A percentile compares a stretch with the other conserved stretches of the same genome.
Evolutionary conservation across 2,113 vertebrate species (phyloP).

Genomic region (Barnardius zonarius): DNA sequence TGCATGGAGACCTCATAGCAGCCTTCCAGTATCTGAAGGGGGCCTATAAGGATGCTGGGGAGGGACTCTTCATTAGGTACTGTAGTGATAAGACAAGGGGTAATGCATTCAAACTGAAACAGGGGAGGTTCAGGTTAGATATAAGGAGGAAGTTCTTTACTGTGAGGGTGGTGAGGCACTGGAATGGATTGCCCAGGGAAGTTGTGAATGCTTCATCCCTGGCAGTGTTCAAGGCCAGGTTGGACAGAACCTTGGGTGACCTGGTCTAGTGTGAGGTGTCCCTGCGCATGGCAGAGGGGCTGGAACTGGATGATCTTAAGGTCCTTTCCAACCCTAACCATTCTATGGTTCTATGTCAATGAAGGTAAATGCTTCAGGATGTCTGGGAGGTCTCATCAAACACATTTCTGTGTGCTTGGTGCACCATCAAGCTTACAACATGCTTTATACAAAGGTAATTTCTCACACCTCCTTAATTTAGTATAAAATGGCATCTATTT

Average conservation of each 20-base stretch:
- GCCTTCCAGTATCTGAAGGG: not conserved
- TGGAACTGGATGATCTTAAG: not conserved
- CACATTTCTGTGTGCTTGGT: not conserved
- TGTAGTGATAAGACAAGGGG: not conserved
- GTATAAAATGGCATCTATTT: rapidly evolving
- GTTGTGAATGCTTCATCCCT: not conserved
- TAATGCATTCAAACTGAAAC: not conserved
- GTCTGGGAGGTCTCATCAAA: not conserved
- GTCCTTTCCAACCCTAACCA: not conserved
- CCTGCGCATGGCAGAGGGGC: not conserved
- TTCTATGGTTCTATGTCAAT: not conserved
- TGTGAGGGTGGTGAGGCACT: not conserved
- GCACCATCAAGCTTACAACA: not conserved
- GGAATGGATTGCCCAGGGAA: not conserved
- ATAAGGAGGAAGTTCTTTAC: not conserved
- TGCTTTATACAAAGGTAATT: not conserved
- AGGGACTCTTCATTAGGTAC: not conserved
- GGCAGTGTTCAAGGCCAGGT: not conserved
- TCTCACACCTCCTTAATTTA: not conserved
- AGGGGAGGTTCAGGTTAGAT: not conserved
- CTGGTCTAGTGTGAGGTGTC: not conserved
- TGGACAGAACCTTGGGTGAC: not conserved
- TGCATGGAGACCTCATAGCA: not conserved
- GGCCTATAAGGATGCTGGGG: not conserved
- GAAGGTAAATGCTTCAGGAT: not conserved